phyloP scores from a whole-genome alignment of 1,140 invertebrate genomes.

The Tachypleus tridentatus region DNA sequence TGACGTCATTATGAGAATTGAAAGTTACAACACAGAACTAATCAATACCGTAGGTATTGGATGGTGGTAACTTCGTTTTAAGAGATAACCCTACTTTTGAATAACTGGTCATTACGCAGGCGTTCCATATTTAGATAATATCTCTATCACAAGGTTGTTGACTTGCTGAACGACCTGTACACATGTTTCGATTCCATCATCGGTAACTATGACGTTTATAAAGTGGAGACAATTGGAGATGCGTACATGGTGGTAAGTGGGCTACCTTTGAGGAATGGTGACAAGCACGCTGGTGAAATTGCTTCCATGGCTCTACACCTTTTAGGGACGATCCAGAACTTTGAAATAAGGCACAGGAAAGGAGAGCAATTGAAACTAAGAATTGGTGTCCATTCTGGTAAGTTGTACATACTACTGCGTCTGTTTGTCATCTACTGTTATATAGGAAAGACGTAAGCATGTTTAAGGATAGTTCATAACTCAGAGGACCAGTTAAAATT shows the following conservation, averaged over 20 bases:
- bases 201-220: constrained; percentile 88
- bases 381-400: constrained; percentile 89
- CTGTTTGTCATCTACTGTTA: too few species aligned
- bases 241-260: constrained; percentile 54
- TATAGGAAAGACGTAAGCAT: too few species aligned
- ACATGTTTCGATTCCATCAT: constrained; percentile 90
- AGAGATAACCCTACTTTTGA: too few species aligned
- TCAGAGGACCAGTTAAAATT: too few species aligned
- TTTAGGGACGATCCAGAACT: constrained; percentile 71
- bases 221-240: constrained; percentile 65
- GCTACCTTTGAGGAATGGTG: constrained; percentile 75
- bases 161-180: constrained; percentile 90
- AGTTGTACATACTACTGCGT: constrained; percentile 7
- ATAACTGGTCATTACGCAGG: too few species aligned
- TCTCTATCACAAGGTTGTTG: constrained; percentile 47
- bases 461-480: too few species aligned
- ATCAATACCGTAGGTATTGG: too few species aligned
- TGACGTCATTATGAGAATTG: too few species aligned
- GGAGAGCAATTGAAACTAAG: constrained; percentile 83
- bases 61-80: too few species aligned
- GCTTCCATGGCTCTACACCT: constrained; percentile 91
- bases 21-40: too few species aligned
- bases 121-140: too few species aligned
- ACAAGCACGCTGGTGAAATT: constrained; percentile 86
- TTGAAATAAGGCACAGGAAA: constrained; percentile 81